These are phyloP conservation scores for Rhinolophus ferrumequinum DNA, from an alignment of 2,113 vertebrate genomes.

Conservation along the genomic window DNA sequence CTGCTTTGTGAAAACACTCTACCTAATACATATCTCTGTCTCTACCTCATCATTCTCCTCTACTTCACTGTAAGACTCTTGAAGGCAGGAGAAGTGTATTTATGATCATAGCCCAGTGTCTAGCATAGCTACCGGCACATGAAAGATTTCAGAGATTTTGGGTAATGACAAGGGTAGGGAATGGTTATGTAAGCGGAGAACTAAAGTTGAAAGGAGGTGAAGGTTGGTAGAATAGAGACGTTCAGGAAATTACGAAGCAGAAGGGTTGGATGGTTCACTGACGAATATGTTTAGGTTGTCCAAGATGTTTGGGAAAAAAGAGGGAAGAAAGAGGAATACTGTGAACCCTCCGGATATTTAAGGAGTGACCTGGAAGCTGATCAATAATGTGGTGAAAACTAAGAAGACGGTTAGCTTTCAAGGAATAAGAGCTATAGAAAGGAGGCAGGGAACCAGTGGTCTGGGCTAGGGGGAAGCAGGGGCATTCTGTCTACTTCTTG, in stretches of 20 bases:
- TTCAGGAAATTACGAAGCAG: slow-evolving; percentile 14
- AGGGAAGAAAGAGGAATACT: not conserved
- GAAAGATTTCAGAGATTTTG: not conserved
- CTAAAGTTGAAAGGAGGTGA: not conserved
- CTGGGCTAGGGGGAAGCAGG: not conserved
- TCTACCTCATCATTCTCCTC: not conserved
- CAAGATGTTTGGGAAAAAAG: not conserved
- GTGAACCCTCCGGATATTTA: not conserved
- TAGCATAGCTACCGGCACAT: not conserved
- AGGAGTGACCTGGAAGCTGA: not conserved
- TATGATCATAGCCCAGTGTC: not conserved
- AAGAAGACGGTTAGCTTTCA: not conserved
- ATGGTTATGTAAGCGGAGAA: not conserved
- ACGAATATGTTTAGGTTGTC: not conserved
- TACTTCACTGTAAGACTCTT: not conserved
- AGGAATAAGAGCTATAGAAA: not conserved
- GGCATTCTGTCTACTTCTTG: not conserved
- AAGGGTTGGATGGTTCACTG: not conserved
- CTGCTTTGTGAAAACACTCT: slow-evolving; percentile 35
- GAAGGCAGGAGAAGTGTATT: not conserved
- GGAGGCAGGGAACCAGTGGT: not conserved
- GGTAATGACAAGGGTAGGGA: not conserved
- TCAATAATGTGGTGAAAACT: not conserved
- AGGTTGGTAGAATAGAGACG: not conserved
- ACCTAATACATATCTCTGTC: not conserved